Base-by-base conservation (phyloP, 2,888 invertebrate species). In the Cancer borealis region DNA sequence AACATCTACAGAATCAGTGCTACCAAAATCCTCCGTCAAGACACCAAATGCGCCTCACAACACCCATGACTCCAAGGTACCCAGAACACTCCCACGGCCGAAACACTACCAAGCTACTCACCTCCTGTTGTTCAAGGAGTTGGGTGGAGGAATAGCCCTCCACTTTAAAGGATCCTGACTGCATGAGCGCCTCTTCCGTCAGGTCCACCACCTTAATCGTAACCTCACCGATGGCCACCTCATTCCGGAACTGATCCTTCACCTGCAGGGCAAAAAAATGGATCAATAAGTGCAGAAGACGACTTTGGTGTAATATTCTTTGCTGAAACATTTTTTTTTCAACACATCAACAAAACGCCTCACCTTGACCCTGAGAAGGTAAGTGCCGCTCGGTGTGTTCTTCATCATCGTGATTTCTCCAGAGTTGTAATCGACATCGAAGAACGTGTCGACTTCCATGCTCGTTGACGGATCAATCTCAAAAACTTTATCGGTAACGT, bases 381-480 rank as follows among this genome's bases (percentile, higher is more conserved):
- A 95, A 4, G 73, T 94, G 47, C 96, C 96, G 39, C 92, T 94
- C n/a, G 97, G 97, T 0, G 98, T 98, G 5, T 98, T 98, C 73
- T 98, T 97, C 88, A 97, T 97, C 98, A 99, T 98, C 0, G 98
- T 98, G 95, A 99, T 98, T 98, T 98, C 98, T 2, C 99, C 99
- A 26, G 97, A 98, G 94, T 97, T 97, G 60, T 97, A 97, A 96
- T 98, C 97, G 8, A 99, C 97, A 45, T 97, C 97, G 96, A 99
- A 99, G 0, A 93, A 90, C 26, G 97, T 97, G 96, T 97, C 96
- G 49, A 96, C 96, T 26, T 96, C 96, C 3, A 97, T 97, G 98
- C 98, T 98, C 95, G 97, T 97, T 54, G 90, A 26, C 14, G 95
- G 84, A 88, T 95, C 94, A 46, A 95, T 39, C 84, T 94, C 94